Base-by-base conservation (phyloP, 2,888 invertebrate species). In the Conchocele bisecta region DNA sequence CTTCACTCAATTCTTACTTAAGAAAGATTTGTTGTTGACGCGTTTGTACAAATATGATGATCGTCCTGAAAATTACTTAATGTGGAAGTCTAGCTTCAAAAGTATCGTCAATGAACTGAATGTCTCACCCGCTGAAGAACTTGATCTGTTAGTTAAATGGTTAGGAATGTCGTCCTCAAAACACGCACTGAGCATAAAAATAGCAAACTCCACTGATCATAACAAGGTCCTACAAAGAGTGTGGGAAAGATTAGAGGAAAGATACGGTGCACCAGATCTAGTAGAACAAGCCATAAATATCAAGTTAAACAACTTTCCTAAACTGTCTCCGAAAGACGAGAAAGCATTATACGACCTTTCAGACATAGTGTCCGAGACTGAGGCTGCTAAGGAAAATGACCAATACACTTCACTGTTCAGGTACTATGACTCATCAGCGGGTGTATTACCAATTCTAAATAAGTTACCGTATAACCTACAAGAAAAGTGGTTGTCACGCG, bases 131-230 rank as follows among this genome's bases (percentile, higher is more conserved):
- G 28, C 29, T 11, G 51, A 60, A 44, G 74, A 75, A 29, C 51
- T 57, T 20, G 66, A 75, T 31, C 31, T 65, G 11, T 20, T 63
- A 2, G 70, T 70, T 3, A 69, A 65, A 57, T 67, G 75, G 71
- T 24, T 75, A 5, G 75, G 68, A 4, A 24, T 39, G 3, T 28
- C 15, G 1, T 57, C 68, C 0, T 29, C 17, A 15, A 59, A 26
- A 28, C 72, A 75, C 15, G 68, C 68, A 6, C 13, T 64, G 3
- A 64, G 58, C n/a, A 29, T 75, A 6, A 67, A 56, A 48, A 48
- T 65, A n/a, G 61, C 67, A 2, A 58, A 67, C 26, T 41, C 22
- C 1, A 31, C n/a, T 24, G 26, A 58, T 13, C 68, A 61, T 13
- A 13, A 44, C 3, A 42, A 42, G 37, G 63, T 63, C 11, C 53